A percentile compares a stretch with the other conserved stretches of the same genome.
Evolutionary conservation across 2,888 invertebrate genomes (phyloP).

Genomic region (Apotomis capreana): DNA sequence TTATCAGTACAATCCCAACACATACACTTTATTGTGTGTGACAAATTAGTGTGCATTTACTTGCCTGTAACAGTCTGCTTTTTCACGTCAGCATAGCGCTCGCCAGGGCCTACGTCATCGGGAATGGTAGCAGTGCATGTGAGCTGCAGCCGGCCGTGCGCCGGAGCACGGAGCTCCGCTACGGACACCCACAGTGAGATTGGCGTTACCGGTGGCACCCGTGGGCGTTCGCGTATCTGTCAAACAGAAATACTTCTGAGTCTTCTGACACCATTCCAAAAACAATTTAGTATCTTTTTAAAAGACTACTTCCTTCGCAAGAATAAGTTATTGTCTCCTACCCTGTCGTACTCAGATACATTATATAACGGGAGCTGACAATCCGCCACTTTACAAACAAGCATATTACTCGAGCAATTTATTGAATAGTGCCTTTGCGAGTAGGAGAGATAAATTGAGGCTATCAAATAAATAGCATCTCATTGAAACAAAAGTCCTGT

Average conservation of each 20-base stretch:
- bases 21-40: too few species aligned
- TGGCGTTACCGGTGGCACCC: conserved; percentile 79
- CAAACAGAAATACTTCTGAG: neutral
- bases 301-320: too few species aligned
- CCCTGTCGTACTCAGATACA: too few species aligned
- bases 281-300: neutral
- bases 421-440: conserved; percentile 9
- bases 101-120: conserved; percentile 87
- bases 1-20: too few species aligned
- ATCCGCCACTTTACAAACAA: conserved; percentile 4
- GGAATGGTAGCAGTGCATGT: conserved; percentile 92
- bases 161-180: conserved; percentile 87
- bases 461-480: conserved; percentile 25
- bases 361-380: too few species aligned
- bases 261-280: neutral
- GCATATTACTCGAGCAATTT: conserved; percentile 24
- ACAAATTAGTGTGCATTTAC: conserved; percentile 16
- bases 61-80: conserved; percentile 89
- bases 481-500: conserved; percentile 20
- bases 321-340: too few species aligned
- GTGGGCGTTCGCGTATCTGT: conserved; percentile 73
- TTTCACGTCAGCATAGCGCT: conserved; percentile 89
- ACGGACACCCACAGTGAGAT: conserved; percentile 89
- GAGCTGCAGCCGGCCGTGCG: conserved; percentile 87
- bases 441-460: conserved; percentile 9